These are phyloP conservation scores for Abscondita cerata DNA, from an alignment of 2,888 invertebrate species.

Conservation along the genomic window DNA sequence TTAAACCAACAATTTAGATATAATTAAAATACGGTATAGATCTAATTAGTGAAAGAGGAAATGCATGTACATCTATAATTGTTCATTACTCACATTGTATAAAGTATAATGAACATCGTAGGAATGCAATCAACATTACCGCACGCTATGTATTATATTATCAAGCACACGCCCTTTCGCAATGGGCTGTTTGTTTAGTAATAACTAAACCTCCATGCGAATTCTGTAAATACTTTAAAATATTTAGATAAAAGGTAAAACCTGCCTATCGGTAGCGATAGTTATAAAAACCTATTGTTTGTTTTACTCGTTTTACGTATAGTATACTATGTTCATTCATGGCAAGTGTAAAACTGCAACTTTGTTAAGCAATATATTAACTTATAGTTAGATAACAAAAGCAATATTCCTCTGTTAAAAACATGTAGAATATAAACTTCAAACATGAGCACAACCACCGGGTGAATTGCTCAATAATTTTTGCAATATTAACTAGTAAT, in stretches of 20 bases:
- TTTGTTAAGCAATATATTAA: constrained; percentile 8
- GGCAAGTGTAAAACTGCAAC: background rate
- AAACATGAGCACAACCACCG: constrained; percentile 14
- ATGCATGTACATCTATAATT: constrained; percentile 20
- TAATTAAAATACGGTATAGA: constrained; percentile 8
- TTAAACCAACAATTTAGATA: background rate
- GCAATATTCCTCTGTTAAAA: constrained; percentile 11
- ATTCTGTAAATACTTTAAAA: constrained; percentile 2
- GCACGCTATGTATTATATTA: constrained; percentile 23
- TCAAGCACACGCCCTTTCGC: constrained; percentile 23
- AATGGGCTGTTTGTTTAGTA: constrained; percentile 16
- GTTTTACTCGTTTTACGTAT: background rate
- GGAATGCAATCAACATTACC: constrained; percentile 25
- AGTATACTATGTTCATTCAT: too few species aligned
- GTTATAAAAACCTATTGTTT: too few species aligned
- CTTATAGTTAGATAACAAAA: constrained; percentile 5
- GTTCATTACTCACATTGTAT: constrained; percentile 20
- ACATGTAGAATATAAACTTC: constrained; percentile 7
- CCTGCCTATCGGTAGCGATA: too few species aligned
- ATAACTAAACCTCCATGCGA: constrained; percentile 4
- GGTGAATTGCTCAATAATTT: constrained; percentile 25
- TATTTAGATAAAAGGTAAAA: background rate
- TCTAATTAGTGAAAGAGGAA: constrained; percentile 20
- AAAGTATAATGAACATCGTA: constrained; percentile 17
- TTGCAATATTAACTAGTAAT: constrained; percentile 25